Conservation (phyloP, 2,888 invertebrate species). For the Antheraea yamamai region DNA sequence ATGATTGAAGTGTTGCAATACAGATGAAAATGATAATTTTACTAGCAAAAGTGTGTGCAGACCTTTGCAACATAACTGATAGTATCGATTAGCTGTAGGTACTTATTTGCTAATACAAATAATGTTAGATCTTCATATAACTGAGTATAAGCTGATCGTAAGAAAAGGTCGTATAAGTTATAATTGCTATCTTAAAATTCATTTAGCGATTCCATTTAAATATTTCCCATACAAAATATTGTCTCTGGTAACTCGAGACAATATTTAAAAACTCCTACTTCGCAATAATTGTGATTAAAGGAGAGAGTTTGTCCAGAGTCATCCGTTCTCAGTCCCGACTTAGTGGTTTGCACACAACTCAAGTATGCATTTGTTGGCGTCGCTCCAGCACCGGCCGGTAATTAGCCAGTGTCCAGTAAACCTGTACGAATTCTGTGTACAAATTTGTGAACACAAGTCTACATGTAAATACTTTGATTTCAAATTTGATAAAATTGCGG, state of each 20-base stretch:
- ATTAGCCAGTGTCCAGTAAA: slow-evolving; percentile 8
- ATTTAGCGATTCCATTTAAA: background rate
- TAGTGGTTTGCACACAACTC: background rate
- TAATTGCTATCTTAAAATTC: background rate
- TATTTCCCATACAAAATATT: background rate
- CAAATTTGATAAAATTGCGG: background rate
- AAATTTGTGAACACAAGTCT: background rate
- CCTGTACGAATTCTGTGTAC: background rate
- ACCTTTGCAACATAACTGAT: background rate
- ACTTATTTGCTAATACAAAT: background rate
- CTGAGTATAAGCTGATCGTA: background rate
- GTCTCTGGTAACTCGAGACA: background rate
- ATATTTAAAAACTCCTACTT: background rate
- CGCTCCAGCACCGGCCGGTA: background rate
- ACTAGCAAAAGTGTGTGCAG: background rate
- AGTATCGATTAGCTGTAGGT: background rate
- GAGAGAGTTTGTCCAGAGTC: background rate
- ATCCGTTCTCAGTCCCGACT: background rate
- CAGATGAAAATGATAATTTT: background rate
- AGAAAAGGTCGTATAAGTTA: background rate
- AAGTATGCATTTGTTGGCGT: slow-evolving; percentile 1
- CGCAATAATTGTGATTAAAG: background rate
- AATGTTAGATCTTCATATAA: background rate
- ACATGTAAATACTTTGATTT: background rate
- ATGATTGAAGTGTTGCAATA: background rate